Conservation (phyloP, 1,140 invertebrate species). For the Macrocentrus cingulum region DNA sequence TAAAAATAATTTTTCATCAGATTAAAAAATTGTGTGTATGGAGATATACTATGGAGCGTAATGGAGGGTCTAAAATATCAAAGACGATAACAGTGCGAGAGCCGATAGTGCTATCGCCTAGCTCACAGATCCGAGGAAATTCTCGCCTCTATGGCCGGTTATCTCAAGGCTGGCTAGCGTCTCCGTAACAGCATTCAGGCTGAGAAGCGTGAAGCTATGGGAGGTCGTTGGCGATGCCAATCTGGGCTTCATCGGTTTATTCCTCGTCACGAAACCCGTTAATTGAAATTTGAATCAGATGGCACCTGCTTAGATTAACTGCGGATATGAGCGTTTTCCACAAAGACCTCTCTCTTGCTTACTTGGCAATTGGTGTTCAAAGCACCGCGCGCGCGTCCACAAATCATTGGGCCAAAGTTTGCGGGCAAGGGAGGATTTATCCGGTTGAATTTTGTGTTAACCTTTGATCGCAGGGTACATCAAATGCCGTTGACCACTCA, state of each 20-base stretch:
- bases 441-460: too few relatives aligned
- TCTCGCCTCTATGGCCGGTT: slow-evolving; percentile 19
- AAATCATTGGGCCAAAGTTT: too few relatives aligned
- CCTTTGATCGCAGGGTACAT: too few relatives aligned
- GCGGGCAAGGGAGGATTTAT: too few relatives aligned
- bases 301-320: slow-evolving; percentile 14
- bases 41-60: too few relatives aligned
- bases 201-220: slow-evolving; percentile 1
- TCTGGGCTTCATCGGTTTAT: slow-evolving; percentile 18
- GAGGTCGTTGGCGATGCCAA: slow-evolving; percentile 11
- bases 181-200: slow-evolving; percentile 3
- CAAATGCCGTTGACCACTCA: too few relatives aligned
- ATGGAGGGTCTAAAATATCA: too few relatives aligned
- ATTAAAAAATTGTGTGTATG: too few relatives aligned
- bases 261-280: slow-evolving; percentile 20
- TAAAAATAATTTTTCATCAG: too few relatives aligned
- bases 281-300: slow-evolving; percentile 22
- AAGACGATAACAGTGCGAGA: background rate
- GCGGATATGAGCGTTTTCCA: background rate
- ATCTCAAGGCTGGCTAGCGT: slow-evolving; percentile 17
- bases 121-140: background rate
- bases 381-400: too few relatives aligned
- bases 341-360: background rate
- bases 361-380: too few relatives aligned
- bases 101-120: slow-evolving; percentile 20